A percentile compares a stretch with the other conserved stretches of the same genome.
These are phyloP conservation scores for Stegastes partitus DNA, from an alignment of 2,113 vertebrate genomes.

Conservation along the genomic window DNA sequence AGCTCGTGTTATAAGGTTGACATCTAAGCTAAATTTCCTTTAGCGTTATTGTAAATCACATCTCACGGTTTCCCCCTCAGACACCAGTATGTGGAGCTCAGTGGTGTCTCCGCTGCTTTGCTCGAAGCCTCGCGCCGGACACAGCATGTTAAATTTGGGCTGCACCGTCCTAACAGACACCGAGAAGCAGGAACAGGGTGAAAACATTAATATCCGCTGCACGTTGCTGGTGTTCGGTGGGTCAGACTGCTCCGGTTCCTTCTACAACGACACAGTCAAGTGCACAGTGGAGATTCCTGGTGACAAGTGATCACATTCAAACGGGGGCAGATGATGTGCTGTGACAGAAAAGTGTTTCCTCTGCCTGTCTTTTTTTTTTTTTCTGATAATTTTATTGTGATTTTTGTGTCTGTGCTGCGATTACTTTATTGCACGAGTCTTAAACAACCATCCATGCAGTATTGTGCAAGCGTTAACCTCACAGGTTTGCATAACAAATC, in stretches of 20 bases:
- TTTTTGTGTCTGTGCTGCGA: background rate
- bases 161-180: constrained; percentile 46
- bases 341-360: background rate
- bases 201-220: constrained; percentile 54
- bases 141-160: constrained; percentile 85
- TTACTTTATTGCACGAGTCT: background rate
- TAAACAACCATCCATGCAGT: background rate
- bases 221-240: constrained; percentile 89
- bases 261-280: constrained; percentile 87
- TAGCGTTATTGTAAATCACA: background rate
- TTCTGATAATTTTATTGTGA: background rate
- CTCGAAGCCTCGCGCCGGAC: constrained; percentile 87
- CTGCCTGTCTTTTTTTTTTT: background rate
- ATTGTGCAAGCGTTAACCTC: background rate
- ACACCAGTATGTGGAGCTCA: constrained; percentile 87
- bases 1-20: too few species aligned
- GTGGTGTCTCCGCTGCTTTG: constrained; percentile 80
- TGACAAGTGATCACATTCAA: constrained; percentile 37
- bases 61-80: constrained; percentile 69
- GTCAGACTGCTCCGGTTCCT: constrained; percentile 86
- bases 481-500: constrained; percentile 65
- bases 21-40: too few species aligned
- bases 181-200: constrained; percentile 60
- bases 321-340: background rate
- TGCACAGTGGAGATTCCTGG: constrained; percentile 72